Evolutionary conservation across 2,888 invertebrate genomes (phyloP).

Genomic region (Flexamia atlantica): DNA sequence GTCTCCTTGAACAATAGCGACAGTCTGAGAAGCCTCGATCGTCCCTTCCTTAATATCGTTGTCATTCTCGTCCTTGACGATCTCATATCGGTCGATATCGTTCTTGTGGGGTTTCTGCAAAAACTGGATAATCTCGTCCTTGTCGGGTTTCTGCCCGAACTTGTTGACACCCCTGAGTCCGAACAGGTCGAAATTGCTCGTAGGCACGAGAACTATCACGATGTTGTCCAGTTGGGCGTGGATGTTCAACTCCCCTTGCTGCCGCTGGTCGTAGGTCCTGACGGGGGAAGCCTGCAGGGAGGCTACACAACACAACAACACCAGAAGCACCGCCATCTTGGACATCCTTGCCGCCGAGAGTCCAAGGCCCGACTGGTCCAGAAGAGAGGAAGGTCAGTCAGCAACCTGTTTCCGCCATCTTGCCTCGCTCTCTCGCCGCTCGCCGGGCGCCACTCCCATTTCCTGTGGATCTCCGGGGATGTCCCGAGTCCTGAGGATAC

Average conservation of each 20-base stretch:
- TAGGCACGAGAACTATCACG: constrained; percentile 81
- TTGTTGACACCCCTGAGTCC: constrained; percentile 72
- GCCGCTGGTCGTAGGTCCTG: constrained; percentile 82
- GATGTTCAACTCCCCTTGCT: constrained; percentile 87
- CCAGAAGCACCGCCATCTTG: constrained; percentile 31
- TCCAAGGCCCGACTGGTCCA: constrained; percentile 46
- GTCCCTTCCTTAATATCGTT: constrained; percentile 67
- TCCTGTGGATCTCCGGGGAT: constrained; percentile 30
- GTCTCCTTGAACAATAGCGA: constrained; percentile 71
- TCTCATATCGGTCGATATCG: constrained; percentile 33
- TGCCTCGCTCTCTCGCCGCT: constrained; percentile 13
- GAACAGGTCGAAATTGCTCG: constrained; percentile 60
- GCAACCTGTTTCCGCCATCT: constrained; percentile 52
- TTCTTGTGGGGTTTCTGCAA: constrained; percentile 38
- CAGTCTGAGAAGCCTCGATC: constrained; percentile 71
- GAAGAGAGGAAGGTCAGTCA: constrained; percentile 53
- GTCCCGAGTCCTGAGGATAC: constrained; percentile 37
- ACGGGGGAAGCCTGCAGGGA: constrained; percentile 53
- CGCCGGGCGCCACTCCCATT: constrained; percentile 47
- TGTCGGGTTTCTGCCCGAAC: neutral
- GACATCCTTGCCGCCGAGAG: constrained; percentile 17
- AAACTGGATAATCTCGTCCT: constrained; percentile 20
- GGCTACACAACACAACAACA: constrained; percentile 7
- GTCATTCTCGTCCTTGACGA: constrained; percentile 16
- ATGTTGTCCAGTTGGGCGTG: constrained; percentile 87